Conservation (phyloP, 2,797 vertebrate species). For the Micrastur ruficollis region DNA sequence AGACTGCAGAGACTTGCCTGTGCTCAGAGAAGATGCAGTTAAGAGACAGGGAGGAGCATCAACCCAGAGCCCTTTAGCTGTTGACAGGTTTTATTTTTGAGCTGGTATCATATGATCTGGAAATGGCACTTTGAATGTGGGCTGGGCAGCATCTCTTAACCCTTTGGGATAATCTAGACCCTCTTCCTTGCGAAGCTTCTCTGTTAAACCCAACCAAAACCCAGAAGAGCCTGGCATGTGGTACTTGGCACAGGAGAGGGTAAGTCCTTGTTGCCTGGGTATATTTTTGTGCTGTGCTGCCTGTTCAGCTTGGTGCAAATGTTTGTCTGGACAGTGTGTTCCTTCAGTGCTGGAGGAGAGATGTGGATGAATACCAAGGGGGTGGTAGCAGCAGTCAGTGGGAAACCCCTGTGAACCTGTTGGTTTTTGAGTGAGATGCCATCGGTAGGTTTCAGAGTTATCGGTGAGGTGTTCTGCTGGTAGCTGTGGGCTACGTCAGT, state of each 20-base stretch:
- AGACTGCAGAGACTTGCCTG: background rate
- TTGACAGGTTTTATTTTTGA: background rate
- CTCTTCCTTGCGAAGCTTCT: background rate
- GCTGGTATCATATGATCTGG: background rate
- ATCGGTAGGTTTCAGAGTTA: background rate
- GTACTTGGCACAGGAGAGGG: background rate
- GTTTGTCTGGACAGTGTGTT: background rate
- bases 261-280: background rate
- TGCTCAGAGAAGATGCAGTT: background rate
- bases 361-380: background rate
- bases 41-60: background rate
- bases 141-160: background rate
- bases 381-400: background rate
- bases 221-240: background rate
- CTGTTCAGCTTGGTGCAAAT: background rate
- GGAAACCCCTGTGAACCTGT: background rate
- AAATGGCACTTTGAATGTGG: fast-evolving
- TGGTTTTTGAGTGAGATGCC: background rate
- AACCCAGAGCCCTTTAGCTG: background rate
- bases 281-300: background rate
- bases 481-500: background rate
- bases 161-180: background rate
- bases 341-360: background rate
- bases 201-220: background rate
- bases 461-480: background rate